Evolutionary conservation across 1,140 invertebrate genomes (phyloP), one percentile per base, ranked within the genome.

Genomic region (Caenorhabditis inopinata): DNA sequence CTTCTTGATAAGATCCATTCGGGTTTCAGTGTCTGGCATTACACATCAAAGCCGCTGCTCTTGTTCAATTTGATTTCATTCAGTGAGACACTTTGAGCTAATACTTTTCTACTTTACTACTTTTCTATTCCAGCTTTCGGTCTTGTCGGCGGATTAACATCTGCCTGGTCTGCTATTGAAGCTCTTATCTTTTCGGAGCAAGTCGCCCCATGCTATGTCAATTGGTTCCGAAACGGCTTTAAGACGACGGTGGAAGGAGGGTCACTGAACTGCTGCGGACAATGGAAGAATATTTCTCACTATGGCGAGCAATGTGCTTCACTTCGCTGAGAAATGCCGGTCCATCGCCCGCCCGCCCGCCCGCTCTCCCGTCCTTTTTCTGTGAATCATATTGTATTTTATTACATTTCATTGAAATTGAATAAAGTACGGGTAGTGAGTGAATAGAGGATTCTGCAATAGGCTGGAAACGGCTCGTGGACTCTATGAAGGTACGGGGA

Each of bases 51-150:
- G n/a, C 7, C 38, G 32, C n/a, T 68, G 14, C 32, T 68, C 18
- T 35, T 23, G n/a, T 79, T 49, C 38, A 48, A 68, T 32, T 25
- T 47, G 5, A 51, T 80, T 85, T 80, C 75, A 84, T 82, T 51
- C 76, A 85, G 32, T 38, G 79, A 45, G 46, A n/a, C n/a, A n/a
- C 14, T 42, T 14, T 42, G 38, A 5, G 14, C 38, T 14, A 42
- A 42, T 42, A 42, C 6, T 7, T 7, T 42, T 87, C 7, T 25
- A 58, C 46, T n/a, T 78, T 7, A 86, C 74, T 42, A 38, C 51
- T 85, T 18, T 58, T 86, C 46, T 18, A 82, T 85, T 83, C 79
- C 45, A 87, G 85, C 75, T 3, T 83, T 86, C 35, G 86, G 85
- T 1, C n/a, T 83, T 5, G 14, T 86, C 23, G 84, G 86, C 25